Percentiles rank a stretch among this genome's conserved stretches.
Evolutionary conservation across 1,140 invertebrate species (phyloP).

Genomic region (silkworm (Bombyx mori)): DNA sequence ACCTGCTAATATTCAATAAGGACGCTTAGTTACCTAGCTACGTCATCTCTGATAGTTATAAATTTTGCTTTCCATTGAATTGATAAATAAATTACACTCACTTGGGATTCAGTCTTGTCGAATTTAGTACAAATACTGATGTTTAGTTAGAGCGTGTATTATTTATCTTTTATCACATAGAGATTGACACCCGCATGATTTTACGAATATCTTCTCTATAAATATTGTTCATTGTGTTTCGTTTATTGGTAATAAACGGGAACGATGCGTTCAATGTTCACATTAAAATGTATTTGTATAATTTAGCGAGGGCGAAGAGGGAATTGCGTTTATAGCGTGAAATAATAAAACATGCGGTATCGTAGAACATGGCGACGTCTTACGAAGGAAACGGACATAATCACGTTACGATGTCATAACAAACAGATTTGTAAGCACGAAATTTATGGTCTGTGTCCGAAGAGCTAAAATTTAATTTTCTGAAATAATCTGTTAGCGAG

Average conservation of each 20-base stretch:
- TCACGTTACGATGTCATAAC: conserved; percentile 69
- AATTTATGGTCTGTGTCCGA: conserved; percentile 69
- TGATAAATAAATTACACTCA: no score
- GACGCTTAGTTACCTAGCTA: no score
- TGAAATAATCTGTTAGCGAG: conserved; percentile 66
- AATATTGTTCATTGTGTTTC: conserved; percentile 29
- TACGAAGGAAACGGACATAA: conserved; percentile 63
- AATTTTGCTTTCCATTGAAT: no score
- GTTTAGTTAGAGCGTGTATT: conserved; percentile 5
- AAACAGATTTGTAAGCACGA: conserved; percentile 70
- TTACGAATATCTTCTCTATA: conserved; percentile 27
- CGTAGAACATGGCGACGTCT: conserved; percentile 55
- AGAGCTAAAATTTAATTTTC: conserved; percentile 71
- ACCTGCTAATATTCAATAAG: no score
- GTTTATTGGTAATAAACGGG: conserved; percentile 43
- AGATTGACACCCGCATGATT: conserved; percentile 25
- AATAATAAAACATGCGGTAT: conserved; percentile 65
- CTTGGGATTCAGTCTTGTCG: no score
- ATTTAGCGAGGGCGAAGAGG: conserved; percentile 30
- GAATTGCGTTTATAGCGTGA: conserved; percentile 44
- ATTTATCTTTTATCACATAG: conserved; percentile 7
- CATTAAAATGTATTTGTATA: conserved; percentile 48
- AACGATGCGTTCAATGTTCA: conserved; percentile 33
- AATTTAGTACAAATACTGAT: not conserved
- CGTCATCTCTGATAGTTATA: no score